Evolutionary conservation across 2,113 vertebrate species (phyloP).

Genomic region (Romanogobio albipinnatus): DNA sequence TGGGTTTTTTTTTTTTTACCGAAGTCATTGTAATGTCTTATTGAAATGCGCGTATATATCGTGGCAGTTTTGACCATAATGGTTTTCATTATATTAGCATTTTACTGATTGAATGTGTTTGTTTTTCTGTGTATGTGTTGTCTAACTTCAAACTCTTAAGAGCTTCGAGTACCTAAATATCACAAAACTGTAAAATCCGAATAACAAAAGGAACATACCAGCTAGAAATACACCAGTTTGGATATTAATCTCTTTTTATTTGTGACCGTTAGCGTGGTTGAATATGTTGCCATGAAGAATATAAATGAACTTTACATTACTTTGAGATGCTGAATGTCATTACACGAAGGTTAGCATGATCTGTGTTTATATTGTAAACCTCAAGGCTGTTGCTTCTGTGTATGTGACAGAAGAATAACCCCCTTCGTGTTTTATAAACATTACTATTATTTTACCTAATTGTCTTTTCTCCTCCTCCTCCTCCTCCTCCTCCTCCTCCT

Average conservation of each 20-base stretch:
- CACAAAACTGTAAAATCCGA: neutral
- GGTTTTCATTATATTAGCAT: neutral
- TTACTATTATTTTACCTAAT: neutral
- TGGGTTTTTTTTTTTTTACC: no score
- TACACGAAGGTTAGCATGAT: neutral
- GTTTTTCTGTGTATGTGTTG: neutral
- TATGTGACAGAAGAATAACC: neutral
- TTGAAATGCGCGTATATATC: no score
- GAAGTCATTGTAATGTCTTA: neutral
- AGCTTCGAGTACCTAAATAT: neutral
- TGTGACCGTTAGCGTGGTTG: neutral
- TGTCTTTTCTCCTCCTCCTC: neutral
- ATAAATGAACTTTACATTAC: neutral
- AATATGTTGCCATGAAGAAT: neutral
- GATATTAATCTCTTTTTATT: neutral
- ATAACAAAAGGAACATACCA: neutral
- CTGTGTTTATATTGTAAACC: constrained; percentile 1
- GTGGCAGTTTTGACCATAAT: neutral
- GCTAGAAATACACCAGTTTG: neutral
- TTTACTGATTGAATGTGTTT: neutral
- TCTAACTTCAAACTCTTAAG: neutral
- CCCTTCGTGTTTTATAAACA: neutral
- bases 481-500: neutral
- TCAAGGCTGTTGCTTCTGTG: neutral
- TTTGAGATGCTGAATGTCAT: neutral